Evolutionary conservation across 2,113 vertebrate genomes (phyloP).

Genomic region (Ailurus styani): DNA sequence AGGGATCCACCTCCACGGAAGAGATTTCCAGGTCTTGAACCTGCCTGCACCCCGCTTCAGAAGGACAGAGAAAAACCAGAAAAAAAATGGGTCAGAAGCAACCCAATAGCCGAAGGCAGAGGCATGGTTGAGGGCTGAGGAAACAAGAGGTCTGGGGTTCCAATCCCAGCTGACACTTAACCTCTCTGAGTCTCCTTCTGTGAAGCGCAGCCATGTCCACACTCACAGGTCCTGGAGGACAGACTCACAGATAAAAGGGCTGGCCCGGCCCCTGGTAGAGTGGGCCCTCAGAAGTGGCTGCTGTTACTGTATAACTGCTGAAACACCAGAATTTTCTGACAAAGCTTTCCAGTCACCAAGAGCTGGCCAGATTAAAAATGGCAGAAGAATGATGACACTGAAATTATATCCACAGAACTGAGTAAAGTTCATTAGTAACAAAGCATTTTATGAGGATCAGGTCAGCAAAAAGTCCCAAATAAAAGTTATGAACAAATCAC

Average conservation of each 20-base stretch:
- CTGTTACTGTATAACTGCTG: not conserved
- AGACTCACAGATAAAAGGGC: not conserved
- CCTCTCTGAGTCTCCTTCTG: not conserved
- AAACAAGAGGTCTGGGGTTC: not conserved
- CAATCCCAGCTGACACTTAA: not conserved
- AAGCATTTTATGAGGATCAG: not conserved
- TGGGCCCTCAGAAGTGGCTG: too few species aligned
- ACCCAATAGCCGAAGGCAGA: not conserved
- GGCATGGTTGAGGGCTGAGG: not conserved
- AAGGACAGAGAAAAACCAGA: slow-evolving; percentile 33
- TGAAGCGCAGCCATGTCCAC: not conserved
- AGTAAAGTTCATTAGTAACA: slow-evolving; percentile 5
- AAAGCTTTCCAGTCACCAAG: not conserved
- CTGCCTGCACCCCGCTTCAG: slow-evolving; percentile 89
- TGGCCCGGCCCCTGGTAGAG: not conserved
- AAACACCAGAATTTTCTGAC: not conserved
- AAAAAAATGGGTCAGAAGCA: not conserved
- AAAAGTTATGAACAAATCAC: not conserved
- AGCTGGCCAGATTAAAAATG: not conserved
- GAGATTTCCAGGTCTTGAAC: slow-evolving; percentile 92
- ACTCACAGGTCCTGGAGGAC: too few species aligned
- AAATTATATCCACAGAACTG: not conserved
- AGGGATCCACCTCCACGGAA: slow-evolving; percentile 93
- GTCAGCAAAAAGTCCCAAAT: slow-evolving; percentile 17
- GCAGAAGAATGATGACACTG: not conserved